Percentiles rank a stretch among this genome's conserved stretches.
phyloP scores from a whole-genome alignment of 2,797 vertebrate genomes.

The Pseudomugil gertrudae region DNA sequence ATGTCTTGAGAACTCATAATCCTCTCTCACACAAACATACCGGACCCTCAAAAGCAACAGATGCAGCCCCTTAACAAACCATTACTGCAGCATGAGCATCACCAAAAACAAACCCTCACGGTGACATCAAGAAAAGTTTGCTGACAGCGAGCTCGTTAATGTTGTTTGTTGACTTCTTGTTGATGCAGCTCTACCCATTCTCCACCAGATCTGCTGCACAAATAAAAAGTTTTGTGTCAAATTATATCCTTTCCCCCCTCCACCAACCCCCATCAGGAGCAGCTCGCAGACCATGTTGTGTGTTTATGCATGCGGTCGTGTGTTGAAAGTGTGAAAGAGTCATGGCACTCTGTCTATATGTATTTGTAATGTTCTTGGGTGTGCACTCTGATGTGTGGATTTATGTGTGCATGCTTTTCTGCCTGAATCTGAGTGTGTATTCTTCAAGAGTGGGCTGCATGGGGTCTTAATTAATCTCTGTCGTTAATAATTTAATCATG shows the following conservation, averaged over 20 bases:
- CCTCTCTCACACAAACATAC: conserved; percentile 8
- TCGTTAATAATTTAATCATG: conserved; percentile 83
- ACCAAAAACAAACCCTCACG: conserved; percentile 60
- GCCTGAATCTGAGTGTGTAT: neutral
- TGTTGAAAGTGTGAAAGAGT: conserved; percentile 22
- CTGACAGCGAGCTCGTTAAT: conserved; percentile 61
- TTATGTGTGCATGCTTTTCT: conserved; percentile 7
- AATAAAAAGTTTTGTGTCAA: conserved; percentile 36
- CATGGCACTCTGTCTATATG: conserved; percentile 22
- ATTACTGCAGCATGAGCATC: conserved; percentile 53
- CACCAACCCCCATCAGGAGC: neutral
- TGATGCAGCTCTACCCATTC: conserved; percentile 14
- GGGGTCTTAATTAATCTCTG: conserved; percentile 81
- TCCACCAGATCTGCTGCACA: conserved; percentile 16
- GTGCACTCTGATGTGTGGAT: conserved; percentile 1
- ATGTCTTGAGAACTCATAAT: conserved; percentile 9
- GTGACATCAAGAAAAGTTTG: conserved; percentile 69
- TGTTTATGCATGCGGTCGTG: conserved; percentile 26
- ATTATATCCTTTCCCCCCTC: neutral
- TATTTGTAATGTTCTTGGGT: conserved; percentile 2
- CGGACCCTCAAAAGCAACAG: conserved; percentile 46
- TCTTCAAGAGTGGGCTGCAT: conserved; percentile 23
- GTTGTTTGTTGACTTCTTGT: conserved; percentile 48
- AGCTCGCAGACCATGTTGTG: conserved; percentile 28
- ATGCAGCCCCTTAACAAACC: conserved; percentile 55